Evolutionary conservation across 2,888 invertebrate genomes (phyloP).

Genomic region (Conchocele bisecta): DNA sequence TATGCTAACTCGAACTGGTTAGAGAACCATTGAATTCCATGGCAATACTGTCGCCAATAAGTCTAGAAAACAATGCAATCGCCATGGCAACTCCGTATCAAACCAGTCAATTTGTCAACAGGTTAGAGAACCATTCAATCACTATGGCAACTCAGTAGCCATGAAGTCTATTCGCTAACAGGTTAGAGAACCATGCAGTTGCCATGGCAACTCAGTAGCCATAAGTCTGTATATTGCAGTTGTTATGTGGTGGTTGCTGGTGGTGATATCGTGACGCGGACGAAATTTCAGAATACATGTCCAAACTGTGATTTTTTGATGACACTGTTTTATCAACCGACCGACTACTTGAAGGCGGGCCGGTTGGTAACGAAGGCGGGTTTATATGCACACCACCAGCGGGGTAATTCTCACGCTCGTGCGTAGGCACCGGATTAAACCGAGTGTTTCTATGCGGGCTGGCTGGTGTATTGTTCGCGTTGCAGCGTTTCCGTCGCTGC

Average conservation of each 20-base stretch:
- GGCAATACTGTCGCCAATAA: too few species aligned
- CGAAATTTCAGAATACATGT: slow-evolving; percentile 77
- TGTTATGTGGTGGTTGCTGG: slow-evolving; percentile 58
- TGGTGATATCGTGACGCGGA: slow-evolving; percentile 75
- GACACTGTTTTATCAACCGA: slow-evolving; percentile 63
- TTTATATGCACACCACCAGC: slow-evolving; percentile 41
- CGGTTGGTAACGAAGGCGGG: slow-evolving; percentile 58
- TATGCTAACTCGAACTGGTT: too few species aligned
- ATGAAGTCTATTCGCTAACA: too few species aligned
- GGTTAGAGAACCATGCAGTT: too few species aligned
- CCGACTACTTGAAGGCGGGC: slow-evolving; percentile 48
- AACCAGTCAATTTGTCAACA: too few species aligned
- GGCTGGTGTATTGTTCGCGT: slow-evolving; percentile 34
- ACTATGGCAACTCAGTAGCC: too few species aligned
- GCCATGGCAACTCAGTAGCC: slow-evolving; percentile 38
- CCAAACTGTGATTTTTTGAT: slow-evolving; percentile 72
- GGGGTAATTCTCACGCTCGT: slow-evolving; percentile 57
- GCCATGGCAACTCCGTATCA: too few species aligned
- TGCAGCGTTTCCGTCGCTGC: slow-evolving; percentile 59
- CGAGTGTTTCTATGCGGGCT: slow-evolving; percentile 58
- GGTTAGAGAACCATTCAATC: too few species aligned
- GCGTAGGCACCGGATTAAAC: slow-evolving; percentile 66
- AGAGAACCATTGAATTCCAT: too few species aligned
- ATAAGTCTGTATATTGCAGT: slow-evolving; percentile 33
- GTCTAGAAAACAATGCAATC: too few species aligned